These are phyloP conservation scores for Machimus rusticus DNA, from an alignment of 2,888 invertebrate genomes.

Conservation along the genomic window DNA sequence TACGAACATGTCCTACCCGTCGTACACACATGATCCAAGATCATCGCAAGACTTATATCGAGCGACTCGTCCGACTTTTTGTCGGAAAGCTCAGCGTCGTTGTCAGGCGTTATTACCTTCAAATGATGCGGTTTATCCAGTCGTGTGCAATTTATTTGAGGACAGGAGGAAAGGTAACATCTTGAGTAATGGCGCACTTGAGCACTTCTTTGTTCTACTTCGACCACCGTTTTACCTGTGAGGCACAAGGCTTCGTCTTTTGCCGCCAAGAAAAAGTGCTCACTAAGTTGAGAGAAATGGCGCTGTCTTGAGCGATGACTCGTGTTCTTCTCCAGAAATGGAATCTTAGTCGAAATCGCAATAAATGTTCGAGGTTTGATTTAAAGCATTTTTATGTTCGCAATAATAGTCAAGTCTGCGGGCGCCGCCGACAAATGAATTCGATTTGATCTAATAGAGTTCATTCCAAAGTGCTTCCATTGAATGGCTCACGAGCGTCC, in stretches of 20 bases:
- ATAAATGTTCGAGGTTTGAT: not conserved
- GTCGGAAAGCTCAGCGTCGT: not conserved
- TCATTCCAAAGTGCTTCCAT: not conserved
- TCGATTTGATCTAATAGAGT: not conserved
- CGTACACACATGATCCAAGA: conserved; percentile 6
- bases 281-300: not conserved
- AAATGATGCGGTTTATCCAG: conserved; percentile 44
- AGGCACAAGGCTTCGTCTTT: not conserved
- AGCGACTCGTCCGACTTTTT: not conserved
- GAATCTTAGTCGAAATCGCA: not conserved
- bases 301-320: not conserved
- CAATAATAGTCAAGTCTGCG: not conserved
- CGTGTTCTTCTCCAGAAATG: not conserved
- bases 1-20: not conserved
- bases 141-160: conserved; percentile 38
- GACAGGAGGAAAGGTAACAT: conserved; percentile 36
- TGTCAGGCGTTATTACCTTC: conserved; percentile 36
- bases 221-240: not conserved
- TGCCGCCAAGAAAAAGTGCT: not conserved
- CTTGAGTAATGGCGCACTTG: conserved; percentile 41
- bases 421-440: not conserved
- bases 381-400: not conserved
- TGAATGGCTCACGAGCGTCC: not conserved
- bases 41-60: conserved; percentile 34
- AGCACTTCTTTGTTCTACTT: conserved; percentile 27